Evolutionary conservation across 2,797 vertebrate species (phyloP).

Genomic region (Diceros bicornis): DNA sequence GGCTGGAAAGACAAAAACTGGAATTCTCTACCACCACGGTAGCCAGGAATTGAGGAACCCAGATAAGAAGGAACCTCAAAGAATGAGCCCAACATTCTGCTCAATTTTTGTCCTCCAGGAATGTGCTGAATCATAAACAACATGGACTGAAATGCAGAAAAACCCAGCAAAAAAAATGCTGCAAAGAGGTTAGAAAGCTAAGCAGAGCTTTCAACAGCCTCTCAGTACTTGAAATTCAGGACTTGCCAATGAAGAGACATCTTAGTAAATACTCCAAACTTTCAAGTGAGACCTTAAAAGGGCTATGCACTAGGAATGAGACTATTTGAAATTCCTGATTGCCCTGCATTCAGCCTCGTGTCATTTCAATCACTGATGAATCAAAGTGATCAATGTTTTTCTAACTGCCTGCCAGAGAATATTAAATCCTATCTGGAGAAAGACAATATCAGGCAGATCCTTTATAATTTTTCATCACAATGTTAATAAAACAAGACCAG

Average conservation of each 20-base stretch:
- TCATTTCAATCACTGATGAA: background rate
- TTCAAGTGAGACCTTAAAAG: slow-evolving; percentile 34
- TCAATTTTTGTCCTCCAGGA: background rate
- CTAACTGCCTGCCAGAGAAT: slow-evolving; percentile 5
- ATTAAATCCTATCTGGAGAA: slow-evolving; percentile 44
- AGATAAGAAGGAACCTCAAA: slow-evolving; percentile 35
- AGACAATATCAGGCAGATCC: background rate
- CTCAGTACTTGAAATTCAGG: slow-evolving; percentile 28
- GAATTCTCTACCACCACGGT: background rate
- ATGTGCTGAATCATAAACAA: background rate
- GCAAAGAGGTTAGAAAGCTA: background rate
- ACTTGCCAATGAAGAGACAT: background rate
- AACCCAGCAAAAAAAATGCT: background rate
- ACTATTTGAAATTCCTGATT: background rate
- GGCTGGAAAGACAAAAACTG: background rate
- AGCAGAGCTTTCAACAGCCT: background rate
- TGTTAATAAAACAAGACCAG: slow-evolving; percentile 54
- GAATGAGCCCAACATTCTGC: background rate
- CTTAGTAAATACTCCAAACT: slow-evolving; percentile 35
- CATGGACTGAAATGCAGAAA: background rate
- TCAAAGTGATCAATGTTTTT: slow-evolving; percentile 14
- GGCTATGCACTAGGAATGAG: background rate
- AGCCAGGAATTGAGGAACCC: background rate
- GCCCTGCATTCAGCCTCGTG: background rate
- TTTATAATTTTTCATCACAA: slow-evolving; percentile 31